Conservation (phyloP, 1,140 invertebrate species). For the Thaumetopoea pityocampa region DNA sequence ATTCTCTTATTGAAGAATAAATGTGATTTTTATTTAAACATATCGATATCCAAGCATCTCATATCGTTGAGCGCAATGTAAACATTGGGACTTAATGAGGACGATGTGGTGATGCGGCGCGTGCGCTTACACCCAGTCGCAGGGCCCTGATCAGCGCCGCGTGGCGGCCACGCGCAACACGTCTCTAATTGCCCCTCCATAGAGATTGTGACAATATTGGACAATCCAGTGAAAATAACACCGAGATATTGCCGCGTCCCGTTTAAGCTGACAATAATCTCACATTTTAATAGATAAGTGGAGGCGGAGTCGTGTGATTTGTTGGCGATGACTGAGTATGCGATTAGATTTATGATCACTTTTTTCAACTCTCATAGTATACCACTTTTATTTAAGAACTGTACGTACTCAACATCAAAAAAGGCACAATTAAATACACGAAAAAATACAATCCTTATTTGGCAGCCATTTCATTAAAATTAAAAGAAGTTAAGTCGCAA, state of each 20-base stretch:
- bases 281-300: constrained; percentile 75
- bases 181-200: constrained; percentile 68
- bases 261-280: constrained; percentile 63
- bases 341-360: constrained; percentile 12
- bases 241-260: constrained; percentile 43
- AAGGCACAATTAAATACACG: constrained; percentile 17
- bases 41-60: constrained; percentile 43
- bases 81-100: constrained; percentile 53
- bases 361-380: constrained; percentile 7
- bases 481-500: constrained; percentile 62
- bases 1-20: too few relatives aligned
- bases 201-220: constrained; percentile 69
- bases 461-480: constrained; percentile 44
- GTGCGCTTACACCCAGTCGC: constrained; percentile 27
- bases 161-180: constrained; percentile 63
- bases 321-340: constrained; percentile 29
- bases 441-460: constrained; percentile 20
- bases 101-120: constrained; percentile 24
- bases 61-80: constrained; percentile 47
- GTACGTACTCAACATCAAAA: too few relatives aligned
- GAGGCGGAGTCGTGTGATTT: constrained; percentile 64
- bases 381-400: too few relatives aligned
- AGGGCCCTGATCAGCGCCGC: constrained; percentile 42
- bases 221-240: constrained; percentile 74
- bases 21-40: constrained; percentile 30